Evolutionary conservation across 2,113 vertebrate genomes (phyloP).

Genomic region (Erythrocercus mccallii): DNA sequence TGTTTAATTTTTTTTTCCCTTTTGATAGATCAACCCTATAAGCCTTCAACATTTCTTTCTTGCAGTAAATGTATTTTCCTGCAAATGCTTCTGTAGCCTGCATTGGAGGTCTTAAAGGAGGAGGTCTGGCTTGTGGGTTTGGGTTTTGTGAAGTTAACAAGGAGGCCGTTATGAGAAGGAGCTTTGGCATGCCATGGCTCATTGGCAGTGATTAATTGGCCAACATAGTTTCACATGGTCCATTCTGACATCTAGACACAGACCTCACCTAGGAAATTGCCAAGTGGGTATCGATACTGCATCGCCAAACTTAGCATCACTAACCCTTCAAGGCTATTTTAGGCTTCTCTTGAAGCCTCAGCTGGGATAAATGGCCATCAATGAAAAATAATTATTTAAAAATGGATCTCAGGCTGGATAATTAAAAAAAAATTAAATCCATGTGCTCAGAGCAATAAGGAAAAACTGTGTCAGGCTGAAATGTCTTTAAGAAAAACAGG

Average conservation of each 20-base stretch:
- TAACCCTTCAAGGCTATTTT: neutral
- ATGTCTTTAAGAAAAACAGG: neutral
- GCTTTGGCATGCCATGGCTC: conserved; percentile 75
- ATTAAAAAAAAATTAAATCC: neutral
- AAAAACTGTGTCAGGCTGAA: neutral
- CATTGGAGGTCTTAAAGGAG: neutral
- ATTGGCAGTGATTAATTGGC: conserved; percentile 83
- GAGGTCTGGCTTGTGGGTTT: neutral
- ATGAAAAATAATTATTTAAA: conserved; percentile 6
- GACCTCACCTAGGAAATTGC: conserved; percentile 75
- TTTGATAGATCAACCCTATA: neutral
- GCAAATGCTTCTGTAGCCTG: neutral
- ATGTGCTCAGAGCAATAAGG: neutral
- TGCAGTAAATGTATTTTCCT: neutral
- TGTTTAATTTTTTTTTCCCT: rapidly evolving
- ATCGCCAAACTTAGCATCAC: conserved; percentile 32
- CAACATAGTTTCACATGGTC: conserved; percentile 78
- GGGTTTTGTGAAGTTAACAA: conserved; percentile 28
- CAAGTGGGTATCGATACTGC: conserved; percentile 28
- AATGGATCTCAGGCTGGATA: neutral
- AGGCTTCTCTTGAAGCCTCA: neutral
- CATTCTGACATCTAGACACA: conserved; percentile 74
- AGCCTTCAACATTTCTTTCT: neutral
- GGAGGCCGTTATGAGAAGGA: conserved; percentile 43
- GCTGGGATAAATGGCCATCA: neutral